Percentiles rank a stretch among this genome's conserved stretches.
phyloP scores from a whole-genome alignment of 2,888 invertebrate species.

The Napeogenes inachia region DNA sequence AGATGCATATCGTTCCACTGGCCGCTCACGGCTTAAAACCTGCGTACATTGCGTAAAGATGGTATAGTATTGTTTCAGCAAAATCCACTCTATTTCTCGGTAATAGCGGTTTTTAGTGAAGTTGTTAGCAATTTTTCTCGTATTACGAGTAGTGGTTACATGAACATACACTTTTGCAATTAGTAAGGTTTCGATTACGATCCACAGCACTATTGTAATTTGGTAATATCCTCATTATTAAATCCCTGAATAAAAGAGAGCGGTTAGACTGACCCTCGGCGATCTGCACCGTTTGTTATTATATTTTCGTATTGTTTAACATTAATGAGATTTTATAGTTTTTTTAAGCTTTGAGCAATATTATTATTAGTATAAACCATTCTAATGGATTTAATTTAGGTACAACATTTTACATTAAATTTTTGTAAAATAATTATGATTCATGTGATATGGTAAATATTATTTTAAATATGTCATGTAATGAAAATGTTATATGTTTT shows the following conservation, averaged over 20 bases:
- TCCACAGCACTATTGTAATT: conserved; percentile 35
- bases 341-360: background rate
- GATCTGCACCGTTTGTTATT: conserved; percentile 7
- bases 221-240: conserved; percentile 38
- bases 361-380: too few species aligned
- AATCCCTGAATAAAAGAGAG: conserved; percentile 28
- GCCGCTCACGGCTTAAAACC: conserved; percentile 12
- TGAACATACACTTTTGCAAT: conserved; percentile 31
- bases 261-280: conserved; percentile 16
- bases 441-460: too few species aligned
- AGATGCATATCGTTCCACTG: conserved; percentile 11
- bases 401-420: too few species aligned
- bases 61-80: background rate
- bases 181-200: conserved; percentile 38
- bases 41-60: conserved; percentile 11
- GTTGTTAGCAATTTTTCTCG: conserved; percentile 11
- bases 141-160: conserved; percentile 23
- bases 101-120: background rate
- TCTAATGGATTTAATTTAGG: too few species aligned
- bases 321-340: background rate
- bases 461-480: too few species aligned
- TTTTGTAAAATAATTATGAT: too few species aligned
- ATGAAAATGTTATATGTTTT: too few species aligned
- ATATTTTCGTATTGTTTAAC: background rate
- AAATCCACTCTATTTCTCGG: conserved; percentile 3